Evolutionary conservation across 2,888 invertebrate genomes (phyloP).

Genomic region (Diplazon laetatorius): DNA sequence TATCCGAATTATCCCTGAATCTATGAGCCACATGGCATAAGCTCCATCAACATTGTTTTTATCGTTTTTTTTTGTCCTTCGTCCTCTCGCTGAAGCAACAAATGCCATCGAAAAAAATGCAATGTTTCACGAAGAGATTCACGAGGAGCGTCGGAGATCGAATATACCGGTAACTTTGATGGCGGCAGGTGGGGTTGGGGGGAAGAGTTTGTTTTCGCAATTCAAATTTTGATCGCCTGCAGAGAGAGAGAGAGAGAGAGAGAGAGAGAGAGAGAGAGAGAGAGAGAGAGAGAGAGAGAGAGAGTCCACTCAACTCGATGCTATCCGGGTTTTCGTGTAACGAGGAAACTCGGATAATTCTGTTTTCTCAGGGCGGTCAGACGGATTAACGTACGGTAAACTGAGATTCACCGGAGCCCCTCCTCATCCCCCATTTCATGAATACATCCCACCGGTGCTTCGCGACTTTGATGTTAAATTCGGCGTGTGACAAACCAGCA

Average conservation of each 20-base stretch:
- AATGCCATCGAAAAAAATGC: conserved; percentile 55
- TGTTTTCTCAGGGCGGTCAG: conserved; percentile 56
- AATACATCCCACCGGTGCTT: conserved; percentile 23
- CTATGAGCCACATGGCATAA: background rate
- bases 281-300: too few species aligned
- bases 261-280: too few species aligned
- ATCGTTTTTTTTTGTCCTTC: background rate
- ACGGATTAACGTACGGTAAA: conserved; percentile 43
- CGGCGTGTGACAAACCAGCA: conserved; percentile 10
- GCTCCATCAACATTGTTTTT: conserved; percentile 13
- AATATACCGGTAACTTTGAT: background rate
- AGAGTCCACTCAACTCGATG: too few species aligned
- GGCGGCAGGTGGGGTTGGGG: background rate
- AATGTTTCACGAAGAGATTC: conserved; percentile 12
- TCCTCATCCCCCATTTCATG: conserved; percentile 26
- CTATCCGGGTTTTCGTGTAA: conserved; percentile 35
- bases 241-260: too few species aligned
- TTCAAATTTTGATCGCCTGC: conserved; percentile 43
- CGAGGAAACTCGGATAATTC: conserved; percentile 49
- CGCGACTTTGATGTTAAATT: conserved; percentile 30
- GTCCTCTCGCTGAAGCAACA: conserved; percentile 31
- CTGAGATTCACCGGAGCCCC: conserved; percentile 1
- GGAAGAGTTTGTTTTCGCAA: conserved; percentile 47
- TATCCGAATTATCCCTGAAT: conserved; percentile 3
- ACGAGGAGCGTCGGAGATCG: background rate